phyloP scores from a whole-genome alignment of 2,888 invertebrate species.

The Andrena hattorfiana region DNA sequence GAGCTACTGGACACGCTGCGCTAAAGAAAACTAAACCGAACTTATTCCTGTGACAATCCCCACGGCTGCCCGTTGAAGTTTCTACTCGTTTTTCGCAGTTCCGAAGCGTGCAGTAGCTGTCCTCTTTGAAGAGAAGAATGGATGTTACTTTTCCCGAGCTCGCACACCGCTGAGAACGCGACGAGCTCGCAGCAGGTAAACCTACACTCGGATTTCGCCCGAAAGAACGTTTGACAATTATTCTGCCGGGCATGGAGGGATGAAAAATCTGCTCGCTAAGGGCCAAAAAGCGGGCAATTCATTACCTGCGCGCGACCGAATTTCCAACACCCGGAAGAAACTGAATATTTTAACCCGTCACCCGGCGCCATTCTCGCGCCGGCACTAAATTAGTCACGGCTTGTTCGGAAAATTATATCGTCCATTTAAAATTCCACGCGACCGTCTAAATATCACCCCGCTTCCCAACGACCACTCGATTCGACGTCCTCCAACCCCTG shows the following conservation, averaged over 20 bases:
- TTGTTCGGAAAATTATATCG: conserved; percentile 25
- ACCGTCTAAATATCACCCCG: neutral
- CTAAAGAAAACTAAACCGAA: conserved; percentile 9
- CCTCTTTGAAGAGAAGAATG: too few relatives aligned
- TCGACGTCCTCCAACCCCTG: neutral
- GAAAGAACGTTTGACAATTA: neutral
- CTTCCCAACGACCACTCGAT: neutral
- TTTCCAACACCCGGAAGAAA: conserved; percentile 7
- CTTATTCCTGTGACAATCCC: neutral
- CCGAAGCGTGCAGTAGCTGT: too few relatives aligned
- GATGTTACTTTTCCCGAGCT: too few relatives aligned
- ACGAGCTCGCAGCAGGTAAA: neutral
- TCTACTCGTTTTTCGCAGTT: too few relatives aligned
- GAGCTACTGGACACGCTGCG: neutral
- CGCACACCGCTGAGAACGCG: neutral
- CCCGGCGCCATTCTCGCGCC: neutral
- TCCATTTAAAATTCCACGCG: conserved; percentile 23
- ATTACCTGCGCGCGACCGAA: conserved; percentile 15
- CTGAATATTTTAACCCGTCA: conserved; percentile 12
- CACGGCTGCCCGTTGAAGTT: too few relatives aligned
- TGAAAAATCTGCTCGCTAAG: conserved; percentile 5
- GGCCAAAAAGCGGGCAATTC: conserved; percentile 20
- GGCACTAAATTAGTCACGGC: conserved; percentile 22
- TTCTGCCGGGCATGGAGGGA: neutral
- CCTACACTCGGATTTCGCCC: neutral